Evolutionary conservation across 2,113 vertebrate species (phyloP), one percentile per base, ranked within the genome.

Genomic region (Ceyx margarethae): DNA sequence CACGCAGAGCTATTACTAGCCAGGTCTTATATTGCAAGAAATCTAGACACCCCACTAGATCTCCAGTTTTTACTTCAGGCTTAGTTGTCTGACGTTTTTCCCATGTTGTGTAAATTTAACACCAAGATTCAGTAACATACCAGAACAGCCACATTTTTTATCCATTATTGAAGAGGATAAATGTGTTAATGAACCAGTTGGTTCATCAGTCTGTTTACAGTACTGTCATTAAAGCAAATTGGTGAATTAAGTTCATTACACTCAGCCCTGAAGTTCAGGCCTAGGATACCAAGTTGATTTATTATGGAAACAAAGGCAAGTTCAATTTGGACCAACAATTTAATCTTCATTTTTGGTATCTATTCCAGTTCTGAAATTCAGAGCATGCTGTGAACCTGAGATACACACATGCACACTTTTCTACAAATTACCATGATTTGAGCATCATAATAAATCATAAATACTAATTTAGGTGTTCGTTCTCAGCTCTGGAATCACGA

Each of bases 1-100:
- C 3, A 35, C 5, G 54, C 10, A 51, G 5, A 13, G 0, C 0
- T n/a, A 35, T n/a, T 64, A 61, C n/a, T 60, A 76, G 9, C 4
- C 60, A 68, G 10, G 14, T 56, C 16, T 3, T 31, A 11, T 65
- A 86, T 37, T 37, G 25, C 29, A 73, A 77, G 11, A 10, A 9
- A 75, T 66, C 17, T 28, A 85, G 33, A 31, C 28, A 60, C 2
- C 6, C 4, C 26, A 48, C 20, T 69, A 16, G 6, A 17, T 10
- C 35, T 5, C 26, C 15, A 5, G 8, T 7, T 69, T 84, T 81
- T 18, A 45, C 23, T 51, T 5, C 15, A 50, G 23, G 9, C 10
- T 79, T 75, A 67, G 50, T 67, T 62, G 1, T 33, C 9, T 46
- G 8, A 53, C 9, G 2, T 4, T 65, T 94, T 84, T 46, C 31